phyloP scores from a whole-genome alignment of 2,113 vertebrate species.

The Gadus macrocephalus region DNA sequence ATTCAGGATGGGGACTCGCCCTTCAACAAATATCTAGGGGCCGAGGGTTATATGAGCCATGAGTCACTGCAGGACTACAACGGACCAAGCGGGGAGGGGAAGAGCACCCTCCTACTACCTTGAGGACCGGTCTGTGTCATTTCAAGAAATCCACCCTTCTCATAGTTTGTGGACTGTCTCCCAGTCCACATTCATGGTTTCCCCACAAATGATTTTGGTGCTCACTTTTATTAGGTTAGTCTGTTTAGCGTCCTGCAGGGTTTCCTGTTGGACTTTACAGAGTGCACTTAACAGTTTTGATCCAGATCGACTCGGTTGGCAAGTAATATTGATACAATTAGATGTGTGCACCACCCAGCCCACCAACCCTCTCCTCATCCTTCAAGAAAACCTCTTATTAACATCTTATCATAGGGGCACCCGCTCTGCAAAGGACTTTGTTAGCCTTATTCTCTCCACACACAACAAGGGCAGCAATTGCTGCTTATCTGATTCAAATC shows the following conservation, averaged over 20 bases:
- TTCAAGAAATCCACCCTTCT: conserved; percentile 72
- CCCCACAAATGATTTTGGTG: conserved; percentile 88
- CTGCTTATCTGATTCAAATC: conserved; percentile 9
- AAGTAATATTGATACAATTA: conserved; percentile 33
- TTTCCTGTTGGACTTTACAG: conserved; percentile 91
- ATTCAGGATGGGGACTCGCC: conserved; percentile 49
- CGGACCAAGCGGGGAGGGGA: conserved; percentile 61
- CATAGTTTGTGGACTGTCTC: conserved; percentile 80
- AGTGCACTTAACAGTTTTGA: conserved; percentile 88
- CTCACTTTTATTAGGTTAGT: conserved; percentile 94
- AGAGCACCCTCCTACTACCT: conserved; percentile 55
- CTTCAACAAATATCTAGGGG: conserved; percentile 48
- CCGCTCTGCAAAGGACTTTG: background rate
- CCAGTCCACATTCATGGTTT: conserved; percentile 87
- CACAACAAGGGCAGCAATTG: conserved; percentile 21
- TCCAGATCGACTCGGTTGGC: conserved; percentile 75
- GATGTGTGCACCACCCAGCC: background rate
- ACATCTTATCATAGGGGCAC: conserved; percentile 32
- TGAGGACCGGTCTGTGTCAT: conserved; percentile 77
- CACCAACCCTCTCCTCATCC: background rate
- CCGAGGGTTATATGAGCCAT: conserved; percentile 55
- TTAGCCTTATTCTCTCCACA: conserved; percentile 11
- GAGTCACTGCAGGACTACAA: conserved; percentile 34
- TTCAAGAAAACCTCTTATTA: background rate
- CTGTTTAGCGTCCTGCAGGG: conserved; percentile 88